Evolutionary conservation across 2,113 vertebrate genomes (phyloP).

Genomic region (Phainopepla nitens): DNA sequence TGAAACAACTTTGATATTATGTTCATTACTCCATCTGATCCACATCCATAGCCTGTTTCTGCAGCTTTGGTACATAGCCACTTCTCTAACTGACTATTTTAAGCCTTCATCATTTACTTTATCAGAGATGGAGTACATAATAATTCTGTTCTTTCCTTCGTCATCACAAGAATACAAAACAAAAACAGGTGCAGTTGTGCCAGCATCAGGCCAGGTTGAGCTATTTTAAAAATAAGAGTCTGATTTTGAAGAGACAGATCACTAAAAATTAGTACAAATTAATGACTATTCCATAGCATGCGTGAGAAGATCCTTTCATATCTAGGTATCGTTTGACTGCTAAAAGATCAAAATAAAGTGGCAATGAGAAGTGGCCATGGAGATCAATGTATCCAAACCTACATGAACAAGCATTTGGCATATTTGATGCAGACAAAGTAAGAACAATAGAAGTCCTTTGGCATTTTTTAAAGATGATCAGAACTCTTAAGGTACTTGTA

Average conservation of each 20-base stretch:
- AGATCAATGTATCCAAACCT: not conserved
- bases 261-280: not conserved
- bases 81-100: not conserved
- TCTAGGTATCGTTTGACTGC: not conserved
- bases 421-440: not conserved
- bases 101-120: not conserved
- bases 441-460: not conserved
- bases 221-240: not conserved
- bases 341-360: not conserved
- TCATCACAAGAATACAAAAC: not conserved
- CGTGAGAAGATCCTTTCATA: not conserved
- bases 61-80: not conserved
- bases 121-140: not conserved
- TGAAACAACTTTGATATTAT: not conserved
- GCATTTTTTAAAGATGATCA: not conserved
- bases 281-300: not conserved
- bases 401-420: not conserved
- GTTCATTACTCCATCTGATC: not conserved
- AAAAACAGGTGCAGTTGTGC: not conserved
- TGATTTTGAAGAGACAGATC: not conserved
- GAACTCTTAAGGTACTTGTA: not conserved
- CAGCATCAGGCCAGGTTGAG: not conserved
- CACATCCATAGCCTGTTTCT: not conserved
- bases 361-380: not conserved
- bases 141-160: constrained; percentile 2